A percentile compares a stretch with the other conserved stretches of the same genome.
phyloP scores from a whole-genome alignment of 2,888 invertebrate genomes.

The Tricholauxania praeusta region DNA sequence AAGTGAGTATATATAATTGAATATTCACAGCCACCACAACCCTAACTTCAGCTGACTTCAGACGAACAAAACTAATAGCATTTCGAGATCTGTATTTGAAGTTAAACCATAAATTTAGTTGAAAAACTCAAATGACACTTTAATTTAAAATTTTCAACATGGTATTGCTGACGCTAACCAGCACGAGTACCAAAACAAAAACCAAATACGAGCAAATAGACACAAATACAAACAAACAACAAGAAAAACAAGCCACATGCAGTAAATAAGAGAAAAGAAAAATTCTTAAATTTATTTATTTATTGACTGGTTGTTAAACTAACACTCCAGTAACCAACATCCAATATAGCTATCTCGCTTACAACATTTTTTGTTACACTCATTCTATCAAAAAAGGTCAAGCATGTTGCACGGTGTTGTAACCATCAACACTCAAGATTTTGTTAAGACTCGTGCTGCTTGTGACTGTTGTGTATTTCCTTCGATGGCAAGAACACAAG shows the following conservation, averaged over 20 bases:
- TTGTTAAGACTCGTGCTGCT: no score
- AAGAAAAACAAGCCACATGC: background rate
- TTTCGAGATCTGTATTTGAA: constrained; percentile 3
- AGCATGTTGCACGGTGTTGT: no score
- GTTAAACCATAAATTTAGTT: constrained; percentile 52
- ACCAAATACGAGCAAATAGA: background rate
- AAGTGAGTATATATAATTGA: no score
- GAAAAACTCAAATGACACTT: constrained; percentile 59
- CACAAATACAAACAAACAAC: constrained; percentile 4
- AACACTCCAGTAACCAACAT: background rate
- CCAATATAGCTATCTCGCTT: no score
- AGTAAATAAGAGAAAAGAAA: constrained; percentile 45
- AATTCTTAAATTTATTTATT: constrained; percentile 61
- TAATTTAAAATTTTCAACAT: constrained; percentile 57
- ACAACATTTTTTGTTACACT: no score
- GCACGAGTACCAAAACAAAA: no score
- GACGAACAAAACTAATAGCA: background rate
- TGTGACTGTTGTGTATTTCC: no score
- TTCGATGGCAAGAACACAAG: no score
- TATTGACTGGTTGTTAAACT: constrained; percentile 54
- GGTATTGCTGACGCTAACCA: background rate
- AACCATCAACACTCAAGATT: no score
- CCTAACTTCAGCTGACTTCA: no score
- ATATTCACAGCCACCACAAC: no score
- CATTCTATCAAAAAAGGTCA: no score